Conservation (phyloP, 2,888 invertebrate species). For the Troilus luridus region DNA sequence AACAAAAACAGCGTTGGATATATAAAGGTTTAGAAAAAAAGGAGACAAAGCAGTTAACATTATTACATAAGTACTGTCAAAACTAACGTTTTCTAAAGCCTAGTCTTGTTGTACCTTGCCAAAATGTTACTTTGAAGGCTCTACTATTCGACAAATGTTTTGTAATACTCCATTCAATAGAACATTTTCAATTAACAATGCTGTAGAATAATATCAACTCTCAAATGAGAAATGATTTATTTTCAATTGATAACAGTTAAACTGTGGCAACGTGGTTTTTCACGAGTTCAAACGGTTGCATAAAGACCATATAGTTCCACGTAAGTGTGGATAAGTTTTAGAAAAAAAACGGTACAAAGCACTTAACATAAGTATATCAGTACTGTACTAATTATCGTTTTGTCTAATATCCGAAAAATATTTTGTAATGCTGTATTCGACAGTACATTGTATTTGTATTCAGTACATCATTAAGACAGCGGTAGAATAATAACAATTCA, state of each 20-base stretch:
- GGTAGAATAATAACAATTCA: not conserved
- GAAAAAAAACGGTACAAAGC: slow-evolving; percentile 21
- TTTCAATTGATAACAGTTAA: not conserved
- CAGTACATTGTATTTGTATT: too few relatives aligned
- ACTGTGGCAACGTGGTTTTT: not conserved
- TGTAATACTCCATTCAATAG: too few relatives aligned
- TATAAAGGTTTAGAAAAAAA: not conserved
- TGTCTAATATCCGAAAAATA: too few relatives aligned
- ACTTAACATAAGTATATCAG: slow-evolving; percentile 9
- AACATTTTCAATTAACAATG: too few relatives aligned
- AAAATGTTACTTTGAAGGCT: too few relatives aligned
- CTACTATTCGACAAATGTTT: too few relatives aligned
- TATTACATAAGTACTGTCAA: not conserved
- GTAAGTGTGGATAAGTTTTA: not conserved
- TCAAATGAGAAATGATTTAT: not conserved
- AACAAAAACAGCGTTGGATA: slow-evolving; percentile 4
- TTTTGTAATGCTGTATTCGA: too few relatives aligned
- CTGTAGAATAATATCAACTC: not conserved
- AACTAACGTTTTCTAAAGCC: too few relatives aligned
- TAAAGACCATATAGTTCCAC: not conserved
- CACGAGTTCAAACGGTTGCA: not conserved
- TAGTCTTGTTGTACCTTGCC: too few relatives aligned
- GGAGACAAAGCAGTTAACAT: not conserved
- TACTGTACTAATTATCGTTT: too few relatives aligned
- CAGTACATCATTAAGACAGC: too few relatives aligned